A percentile compares a stretch with the other conserved stretches of the same genome.
Evolutionary conservation across 2,888 invertebrate genomes (phyloP).

Genomic region (Incurvaria masculella): DNA sequence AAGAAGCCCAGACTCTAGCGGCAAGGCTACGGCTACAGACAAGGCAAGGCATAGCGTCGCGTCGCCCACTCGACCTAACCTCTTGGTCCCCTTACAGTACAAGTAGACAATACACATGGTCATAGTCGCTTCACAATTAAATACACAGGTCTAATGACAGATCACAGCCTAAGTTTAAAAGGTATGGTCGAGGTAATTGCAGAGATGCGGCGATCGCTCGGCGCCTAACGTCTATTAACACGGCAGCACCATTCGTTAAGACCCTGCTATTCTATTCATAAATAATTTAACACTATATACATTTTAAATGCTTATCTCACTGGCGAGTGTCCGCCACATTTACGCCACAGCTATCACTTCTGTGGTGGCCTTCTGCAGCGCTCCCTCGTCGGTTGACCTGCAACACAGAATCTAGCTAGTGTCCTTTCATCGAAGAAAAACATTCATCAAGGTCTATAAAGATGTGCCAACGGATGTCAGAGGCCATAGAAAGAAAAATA

Average conservation of each 20-base stretch:
- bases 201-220: slow-evolving; percentile 2
- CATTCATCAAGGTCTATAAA: too few species aligned
- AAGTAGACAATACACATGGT: slow-evolving; percentile 31
- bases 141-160: slow-evolving; percentile 39
- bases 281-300: slow-evolving; percentile 5
- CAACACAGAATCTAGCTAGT: too few species aligned
- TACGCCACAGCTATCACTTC: slow-evolving; percentile 46
- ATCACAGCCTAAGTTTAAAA: slow-evolving; percentile 50
- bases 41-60: too few species aligned
- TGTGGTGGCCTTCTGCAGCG: slow-evolving; percentile 30
- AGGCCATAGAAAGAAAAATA: too few species aligned
- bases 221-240: not conserved
- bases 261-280: slow-evolving; percentile 2
- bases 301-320: slow-evolving; percentile 2
- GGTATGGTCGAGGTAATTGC: slow-evolving; percentile 27
- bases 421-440: too few species aligned
- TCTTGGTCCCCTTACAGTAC: slow-evolving; percentile 34
- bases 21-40: not conserved
- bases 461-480: too few species aligned
- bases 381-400: slow-evolving; percentile 47
- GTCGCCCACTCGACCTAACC: not conserved
- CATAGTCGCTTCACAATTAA: slow-evolving; percentile 19
- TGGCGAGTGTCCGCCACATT: slow-evolving; percentile 18
- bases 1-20: not conserved
- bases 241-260: slow-evolving; percentile 1